Base-by-base conservation (phyloP, 2,888 invertebrate species). In the Epirrhoe alternata region DNA sequence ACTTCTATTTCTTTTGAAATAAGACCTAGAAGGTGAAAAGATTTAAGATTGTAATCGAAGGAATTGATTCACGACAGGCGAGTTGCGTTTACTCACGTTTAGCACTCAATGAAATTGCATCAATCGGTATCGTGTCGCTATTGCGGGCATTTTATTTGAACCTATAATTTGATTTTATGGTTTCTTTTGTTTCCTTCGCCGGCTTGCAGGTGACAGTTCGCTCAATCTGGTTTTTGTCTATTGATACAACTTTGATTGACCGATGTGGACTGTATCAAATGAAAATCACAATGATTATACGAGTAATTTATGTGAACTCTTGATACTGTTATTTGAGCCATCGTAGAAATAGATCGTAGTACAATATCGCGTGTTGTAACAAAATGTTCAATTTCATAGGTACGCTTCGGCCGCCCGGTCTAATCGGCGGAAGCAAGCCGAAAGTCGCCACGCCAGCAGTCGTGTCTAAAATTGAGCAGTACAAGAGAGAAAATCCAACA, bases 381-480 rank as follows among this genome's bases (percentile, higher is more conserved):
- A 45, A 61, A 61, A 54, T 57, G 33, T 64, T 61, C 12, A 53
- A 61, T 61, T 56, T 50, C 45, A 35, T 94, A 97, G 97, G 97
- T 83, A 97, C 97, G 30, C 94, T 98, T 66, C 95, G 98, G 81
- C 98, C 98, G 69, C 97, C 98, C 33, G 98, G 98, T 16, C 94
- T 98, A 77, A 98, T 98, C 77, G 98, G 98, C 64, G 98, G 99
- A 73, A 98, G 98, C 88, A 99, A 99, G 90, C 98, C 98, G 5
- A 99, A 99, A 93, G 99, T 99, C 66, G 99, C 99, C 64, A 99
- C 99, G 35, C 99, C 99, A 24, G 97, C 97, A 12, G 99, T 99
- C 59, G 99, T 99, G 69, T 97, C 98, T 72, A 99, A 99, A 94
- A 99, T 99, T 83, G 99, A 99, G 91, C 98, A 98, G 89, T 99